phyloP scores from a whole-genome alignment of 2,888 invertebrate genomes.

The Hecatera dysodea region DNA sequence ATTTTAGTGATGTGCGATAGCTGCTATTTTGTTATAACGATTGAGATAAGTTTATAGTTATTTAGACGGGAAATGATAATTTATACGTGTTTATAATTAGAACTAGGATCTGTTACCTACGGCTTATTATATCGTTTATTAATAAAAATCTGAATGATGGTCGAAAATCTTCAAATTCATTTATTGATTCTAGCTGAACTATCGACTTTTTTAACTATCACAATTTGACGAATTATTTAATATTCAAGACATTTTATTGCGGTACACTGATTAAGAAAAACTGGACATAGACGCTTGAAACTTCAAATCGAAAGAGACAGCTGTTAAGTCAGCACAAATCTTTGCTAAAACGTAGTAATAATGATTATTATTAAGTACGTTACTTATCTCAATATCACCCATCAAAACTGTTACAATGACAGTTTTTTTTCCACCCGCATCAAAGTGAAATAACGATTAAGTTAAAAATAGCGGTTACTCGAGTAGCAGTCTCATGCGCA shows the following conservation, averaged over 20 bases:
- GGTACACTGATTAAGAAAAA: too few species aligned
- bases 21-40: conserved; percentile 47
- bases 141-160: too few species aligned
- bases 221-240: too few species aligned
- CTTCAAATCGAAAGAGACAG: neutral
- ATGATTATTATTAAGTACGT: neutral
- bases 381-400: neutral
- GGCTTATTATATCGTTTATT: neutral
- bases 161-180: neutral
- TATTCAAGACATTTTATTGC: too few species aligned
- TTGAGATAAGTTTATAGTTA: conserved; percentile 1
- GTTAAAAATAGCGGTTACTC: conserved; percentile 62
- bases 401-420: neutral
- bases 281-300: too few species aligned
- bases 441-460: conserved; percentile 52
- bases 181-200: neutral
- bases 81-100: neutral
- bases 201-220: neutral
- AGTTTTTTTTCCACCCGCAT: conserved; percentile 13
- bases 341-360: neutral
- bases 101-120: too few species aligned
- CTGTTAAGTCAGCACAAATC: neutral
- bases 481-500: conserved; percentile 71
- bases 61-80: neutral
- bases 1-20: conserved; percentile 56